Conservation (phyloP, 2,888 invertebrate species). For the Agrotis segetum region DNA sequence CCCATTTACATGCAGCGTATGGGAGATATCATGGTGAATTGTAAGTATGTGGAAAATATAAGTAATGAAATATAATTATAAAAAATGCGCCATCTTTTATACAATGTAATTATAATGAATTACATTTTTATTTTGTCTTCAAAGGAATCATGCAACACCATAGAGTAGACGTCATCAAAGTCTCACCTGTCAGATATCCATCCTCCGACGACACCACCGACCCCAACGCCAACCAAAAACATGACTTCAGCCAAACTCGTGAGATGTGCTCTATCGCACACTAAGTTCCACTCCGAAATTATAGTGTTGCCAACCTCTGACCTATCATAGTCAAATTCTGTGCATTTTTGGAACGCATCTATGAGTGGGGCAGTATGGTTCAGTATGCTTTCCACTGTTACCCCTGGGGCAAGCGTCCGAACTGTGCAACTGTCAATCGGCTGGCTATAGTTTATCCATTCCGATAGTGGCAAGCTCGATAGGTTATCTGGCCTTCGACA, state of each 20-base stretch:
- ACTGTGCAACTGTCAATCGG: slow-evolving; percentile 91
- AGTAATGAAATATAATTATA: too few relatives aligned
- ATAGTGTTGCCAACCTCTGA: slow-evolving; percentile 92
- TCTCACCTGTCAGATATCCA: slow-evolving; percentile 94
- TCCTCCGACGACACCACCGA: slow-evolving; percentile 95
- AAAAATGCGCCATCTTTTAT: too few relatives aligned
- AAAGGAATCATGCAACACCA: too few relatives aligned
- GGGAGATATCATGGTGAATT: too few relatives aligned
- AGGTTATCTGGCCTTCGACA: slow-evolving; percentile 92
- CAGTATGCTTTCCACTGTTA: slow-evolving; percentile 82
- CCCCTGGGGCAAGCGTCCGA: slow-evolving; percentile 81
- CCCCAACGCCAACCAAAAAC: slow-evolving; percentile 94
- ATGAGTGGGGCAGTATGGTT: slow-evolving; percentile 82
- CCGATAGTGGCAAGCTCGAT: slow-evolving; percentile 86
- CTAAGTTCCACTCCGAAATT: slow-evolving; percentile 94
- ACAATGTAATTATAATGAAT: too few relatives aligned
- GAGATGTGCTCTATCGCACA: slow-evolving; percentile 93
- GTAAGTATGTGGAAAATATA: too few relatives aligned
- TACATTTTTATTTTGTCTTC: too few relatives aligned
- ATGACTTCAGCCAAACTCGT: slow-evolving; percentile 94
- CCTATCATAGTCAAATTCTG: slow-evolving; percentile 92
- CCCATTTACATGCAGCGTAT: too few relatives aligned
- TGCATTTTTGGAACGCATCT: slow-evolving; percentile 87
- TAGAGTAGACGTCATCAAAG: not conserved
- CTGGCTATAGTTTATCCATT: slow-evolving; percentile 93